Conservation (phyloP, 2,888 invertebrate species). For the Vandiemenella viatica region DNA sequence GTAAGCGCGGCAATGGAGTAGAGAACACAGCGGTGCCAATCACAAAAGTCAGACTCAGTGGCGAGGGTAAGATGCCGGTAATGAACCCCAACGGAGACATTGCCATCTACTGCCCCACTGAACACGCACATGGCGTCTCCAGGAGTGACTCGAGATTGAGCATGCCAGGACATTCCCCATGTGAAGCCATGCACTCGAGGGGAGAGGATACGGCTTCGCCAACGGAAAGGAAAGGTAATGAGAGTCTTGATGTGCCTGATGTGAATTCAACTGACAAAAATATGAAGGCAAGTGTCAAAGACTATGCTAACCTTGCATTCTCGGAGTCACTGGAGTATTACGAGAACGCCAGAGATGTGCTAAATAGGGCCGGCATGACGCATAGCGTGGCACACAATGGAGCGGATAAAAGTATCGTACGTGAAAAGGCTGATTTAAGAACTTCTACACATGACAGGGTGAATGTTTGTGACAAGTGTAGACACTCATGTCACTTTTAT, state of each 20-base stretch:
- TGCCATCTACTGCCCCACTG: constrained; percentile 56
- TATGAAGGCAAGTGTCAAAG: constrained; percentile 17
- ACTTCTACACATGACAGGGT: constrained; percentile 25
- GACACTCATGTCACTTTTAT: constrained; percentile 32
- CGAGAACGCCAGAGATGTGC: constrained; percentile 57
- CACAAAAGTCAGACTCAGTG: constrained; percentile 32
- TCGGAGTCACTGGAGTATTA: constrained; percentile 60
- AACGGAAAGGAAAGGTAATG: no score
- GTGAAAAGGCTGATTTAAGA: constrained; percentile 24
- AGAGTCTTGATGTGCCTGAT: constrained; percentile 15
- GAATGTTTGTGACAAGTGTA: constrained; percentile 48
- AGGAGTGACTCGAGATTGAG: not conserved
- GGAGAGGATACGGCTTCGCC: constrained; percentile 38
- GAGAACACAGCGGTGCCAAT: constrained; percentile 33
- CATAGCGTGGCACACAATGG: not conserved
- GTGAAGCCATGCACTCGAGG: no score
- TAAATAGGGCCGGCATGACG: constrained; percentile 38
- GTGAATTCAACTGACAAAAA: no score
- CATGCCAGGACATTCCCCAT: no score
- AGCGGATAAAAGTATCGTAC: not conserved
- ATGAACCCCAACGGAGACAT: constrained; percentile 33
- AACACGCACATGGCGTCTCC: constrained; percentile 31
- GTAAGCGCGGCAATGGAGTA: constrained; percentile 35
- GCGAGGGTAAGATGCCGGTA: constrained; percentile 40
- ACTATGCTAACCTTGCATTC: constrained; percentile 43